Percentiles rank a stretch among this genome's conserved stretches.
phyloP scores from a whole-genome alignment of 2,888 invertebrate genomes.

The Amiota minor region DNA sequence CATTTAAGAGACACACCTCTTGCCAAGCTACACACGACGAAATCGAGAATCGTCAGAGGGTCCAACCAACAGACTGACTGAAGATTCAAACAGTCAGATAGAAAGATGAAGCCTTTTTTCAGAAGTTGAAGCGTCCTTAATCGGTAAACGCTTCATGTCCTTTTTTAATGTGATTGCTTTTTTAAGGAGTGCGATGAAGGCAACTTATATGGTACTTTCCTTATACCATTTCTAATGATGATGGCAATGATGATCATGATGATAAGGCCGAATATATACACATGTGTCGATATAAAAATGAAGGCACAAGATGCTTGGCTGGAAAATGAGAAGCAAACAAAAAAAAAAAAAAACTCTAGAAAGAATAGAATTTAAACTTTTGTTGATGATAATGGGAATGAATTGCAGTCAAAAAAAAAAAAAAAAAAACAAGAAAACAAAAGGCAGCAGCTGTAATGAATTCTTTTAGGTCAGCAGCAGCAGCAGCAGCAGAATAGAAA shows the following conservation, averaged over 20 bases:
- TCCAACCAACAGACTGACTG: not conserved
- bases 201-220: not conserved
- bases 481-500: too few species aligned
- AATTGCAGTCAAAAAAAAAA: conserved; percentile 44
- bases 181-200: conserved; percentile 59
- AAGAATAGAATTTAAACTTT: conserved; percentile 45
- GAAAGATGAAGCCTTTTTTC: conserved; percentile 55
- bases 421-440: conserved; percentile 32
- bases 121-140: conserved; percentile 51
- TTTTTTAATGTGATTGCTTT: conserved; percentile 70
- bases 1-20: conserved; percentile 66
- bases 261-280: conserved; percentile 36
- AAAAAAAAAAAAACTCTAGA: conserved; percentile 44
- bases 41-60: too few species aligned
- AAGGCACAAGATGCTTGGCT: not conserved
- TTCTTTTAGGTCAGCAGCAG: conserved; percentile 43
- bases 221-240: not conserved
- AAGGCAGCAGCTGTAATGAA: conserved; percentile 21
- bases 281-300: not conserved
- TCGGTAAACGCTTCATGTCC: conserved; percentile 56
- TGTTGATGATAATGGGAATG: conserved; percentile 68
- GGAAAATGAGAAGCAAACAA: conserved; percentile 10
- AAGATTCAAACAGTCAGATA: conserved; percentile 8
- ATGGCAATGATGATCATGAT: conserved; percentile 42
- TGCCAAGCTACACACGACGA: conserved; percentile 19